Evolutionary conservation across 2,797 vertebrate genomes (phyloP).

Genomic region (Paratrypauchen microcephalus): DNA sequence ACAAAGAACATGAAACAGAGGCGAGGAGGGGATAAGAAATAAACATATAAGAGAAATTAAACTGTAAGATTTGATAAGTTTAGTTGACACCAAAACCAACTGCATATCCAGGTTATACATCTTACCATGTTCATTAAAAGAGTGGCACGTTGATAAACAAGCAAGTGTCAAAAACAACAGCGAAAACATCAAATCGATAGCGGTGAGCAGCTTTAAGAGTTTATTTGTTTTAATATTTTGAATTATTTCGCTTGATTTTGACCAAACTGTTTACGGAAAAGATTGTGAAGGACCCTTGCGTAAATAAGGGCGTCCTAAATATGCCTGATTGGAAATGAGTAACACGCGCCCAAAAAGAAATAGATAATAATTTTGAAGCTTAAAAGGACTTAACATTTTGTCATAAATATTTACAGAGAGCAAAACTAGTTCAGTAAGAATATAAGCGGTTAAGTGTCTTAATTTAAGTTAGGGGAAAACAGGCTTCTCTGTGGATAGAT

Average conservation of each 20-base stretch:
- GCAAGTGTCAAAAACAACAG: constrained; percentile 21
- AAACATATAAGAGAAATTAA: background rate
- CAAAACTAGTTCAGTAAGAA: background rate
- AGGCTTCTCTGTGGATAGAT: constrained; percentile 22
- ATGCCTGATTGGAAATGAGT: constrained; percentile 42
- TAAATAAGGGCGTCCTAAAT: rapidly evolving
- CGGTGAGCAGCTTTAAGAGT: rapidly evolving
- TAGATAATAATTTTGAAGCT: background rate
- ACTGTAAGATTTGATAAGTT: background rate
- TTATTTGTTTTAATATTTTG: background rate
- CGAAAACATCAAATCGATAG: constrained; percentile 46
- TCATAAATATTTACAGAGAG: background rate
- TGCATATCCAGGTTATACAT: background rate
- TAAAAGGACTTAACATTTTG: background rate
- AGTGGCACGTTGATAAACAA: constrained; percentile 40
- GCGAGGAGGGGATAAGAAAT: too few relatives aligned
- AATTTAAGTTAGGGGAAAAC: background rate
- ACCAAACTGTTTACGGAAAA: constrained; percentile 62
- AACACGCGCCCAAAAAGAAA: background rate
- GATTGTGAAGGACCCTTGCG: constrained; percentile 31
- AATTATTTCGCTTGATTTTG: background rate
- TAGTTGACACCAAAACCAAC: background rate
- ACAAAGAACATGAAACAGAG: constrained; percentile 4
- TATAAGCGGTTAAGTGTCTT: background rate
- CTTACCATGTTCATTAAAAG: constrained; percentile 42